Evolutionary conservation across 2,888 invertebrate species (phyloP).

Genomic region (Morinoia aosen): DNA sequence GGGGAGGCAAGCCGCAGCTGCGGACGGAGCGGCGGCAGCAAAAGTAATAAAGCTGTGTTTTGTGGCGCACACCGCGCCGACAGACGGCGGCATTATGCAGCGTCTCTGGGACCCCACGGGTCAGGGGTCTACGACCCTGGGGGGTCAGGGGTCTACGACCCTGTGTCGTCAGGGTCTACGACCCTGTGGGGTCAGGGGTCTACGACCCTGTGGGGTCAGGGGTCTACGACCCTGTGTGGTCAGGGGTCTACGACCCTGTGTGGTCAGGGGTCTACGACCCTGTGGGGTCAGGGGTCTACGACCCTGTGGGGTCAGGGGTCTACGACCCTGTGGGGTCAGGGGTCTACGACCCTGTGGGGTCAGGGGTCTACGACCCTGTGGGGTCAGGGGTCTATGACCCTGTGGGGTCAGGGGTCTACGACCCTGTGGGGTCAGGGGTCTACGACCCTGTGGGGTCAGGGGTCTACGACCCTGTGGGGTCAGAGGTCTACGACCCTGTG

Average conservation of each 20-base stretch:
- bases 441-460: neutral
- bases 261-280: too few relatives aligned
- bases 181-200: neutral
- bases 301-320: too few relatives aligned
- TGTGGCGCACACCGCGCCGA: neutral
- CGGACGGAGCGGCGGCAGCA: neutral
- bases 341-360: too few relatives aligned
- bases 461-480: neutral
- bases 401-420: neutral
- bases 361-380: too few relatives aligned
- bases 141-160: neutral
- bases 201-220: too few relatives aligned
- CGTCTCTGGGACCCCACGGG: neutral
- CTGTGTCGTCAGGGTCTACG: neutral
- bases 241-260: too few relatives aligned
- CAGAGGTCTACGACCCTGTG: neutral
- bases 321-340: too few relatives aligned
- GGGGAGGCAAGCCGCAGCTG: neutral
- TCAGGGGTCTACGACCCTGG: neutral
- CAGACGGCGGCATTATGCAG: neutral
- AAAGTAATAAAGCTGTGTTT: conserved; percentile 17
- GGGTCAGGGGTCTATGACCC: neutral
- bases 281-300: too few relatives aligned
- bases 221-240: too few relatives aligned
- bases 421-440: neutral